Percentiles rank a stretch among this genome's conserved stretches.
phyloP scores from a whole-genome alignment of 2,113 vertebrate species.

The Hoplias malabaricus region DNA sequence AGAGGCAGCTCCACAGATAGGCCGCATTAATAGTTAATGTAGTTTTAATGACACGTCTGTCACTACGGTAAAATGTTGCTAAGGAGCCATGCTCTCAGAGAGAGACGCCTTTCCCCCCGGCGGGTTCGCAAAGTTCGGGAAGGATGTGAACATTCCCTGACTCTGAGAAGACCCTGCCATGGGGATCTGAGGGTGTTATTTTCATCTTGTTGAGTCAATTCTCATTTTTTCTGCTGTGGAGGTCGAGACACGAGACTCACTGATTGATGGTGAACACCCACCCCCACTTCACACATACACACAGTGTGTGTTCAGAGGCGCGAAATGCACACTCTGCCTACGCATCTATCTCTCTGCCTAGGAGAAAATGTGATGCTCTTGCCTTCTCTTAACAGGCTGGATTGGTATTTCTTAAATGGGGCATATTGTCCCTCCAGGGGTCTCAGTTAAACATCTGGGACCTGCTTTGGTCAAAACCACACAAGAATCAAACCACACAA shows the following conservation, averaged over 20 bases:
- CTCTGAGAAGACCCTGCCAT: neutral
- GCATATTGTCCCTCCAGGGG: no score
- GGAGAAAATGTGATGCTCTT: neutral
- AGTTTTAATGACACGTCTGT: constrained; percentile 7
- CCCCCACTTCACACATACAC: neutral
- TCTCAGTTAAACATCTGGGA: no score
- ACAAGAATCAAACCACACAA: no score
- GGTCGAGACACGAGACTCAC: neutral
- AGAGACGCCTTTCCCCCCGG: neutral
- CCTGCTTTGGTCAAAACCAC: no score
- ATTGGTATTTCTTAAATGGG: neutral
- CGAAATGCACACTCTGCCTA: neutral
- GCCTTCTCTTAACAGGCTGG: neutral
- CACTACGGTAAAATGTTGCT: neutral
- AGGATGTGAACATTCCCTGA: constrained; percentile 1
- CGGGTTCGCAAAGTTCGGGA: neutral
- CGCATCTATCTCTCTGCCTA: neutral
- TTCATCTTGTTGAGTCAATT: neutral
- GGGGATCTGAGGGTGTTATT: neutral
- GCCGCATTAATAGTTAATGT: constrained; percentile 27
- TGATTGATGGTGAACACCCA: neutral
- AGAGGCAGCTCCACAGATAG: neutral
- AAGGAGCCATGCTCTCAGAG: neutral
- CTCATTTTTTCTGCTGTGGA: constrained; percentile 7
- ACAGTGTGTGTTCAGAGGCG: neutral